Conservation (phyloP, 2,113 vertebrate species). For the Bos taurus region ARS-UCD2.0 NC_037354.1:7356501-7357000, state of each 20-base stretch:
- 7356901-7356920: slow-evolving; percentile 24
- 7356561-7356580: too few species aligned
- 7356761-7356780: background rate
- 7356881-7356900: background rate
- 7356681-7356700: too few species aligned
- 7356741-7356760: background rate
- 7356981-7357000: background rate
- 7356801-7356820: background rate
- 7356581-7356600: too few species aligned
- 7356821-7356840: background rate
- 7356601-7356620: too few species aligned
- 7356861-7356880: background rate
- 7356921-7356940: background rate
- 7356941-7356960: background rate
- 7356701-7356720: too few species aligned
- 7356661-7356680: too few species aligned
- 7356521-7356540: too few species aligned
- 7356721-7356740: background rate
- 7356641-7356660: too few species aligned
- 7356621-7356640: fast-evolving
- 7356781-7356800: background rate
- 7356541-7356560: too few species aligned
- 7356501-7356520: too few species aligned
- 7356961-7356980: background rate
- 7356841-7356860: background rate